Evolutionary conservation across 2,797 vertebrate species (phyloP).

Genomic region (Anomalospiza imberbis): DNA sequence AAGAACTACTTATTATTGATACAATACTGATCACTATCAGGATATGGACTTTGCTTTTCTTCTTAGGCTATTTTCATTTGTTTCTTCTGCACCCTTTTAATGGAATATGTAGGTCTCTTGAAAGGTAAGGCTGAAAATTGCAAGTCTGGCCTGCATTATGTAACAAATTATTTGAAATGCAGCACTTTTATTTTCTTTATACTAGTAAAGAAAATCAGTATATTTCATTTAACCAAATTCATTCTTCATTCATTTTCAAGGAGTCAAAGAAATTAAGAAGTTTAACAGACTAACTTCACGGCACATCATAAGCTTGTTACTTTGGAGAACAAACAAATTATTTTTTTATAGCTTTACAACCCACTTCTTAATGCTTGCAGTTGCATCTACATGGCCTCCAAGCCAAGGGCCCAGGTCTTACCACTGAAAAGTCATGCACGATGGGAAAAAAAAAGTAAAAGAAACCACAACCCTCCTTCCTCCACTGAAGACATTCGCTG

Average conservation of each 20-base stretch:
- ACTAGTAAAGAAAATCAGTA: slow-evolving; percentile 68
- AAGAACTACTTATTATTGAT: slow-evolving; percentile 34
- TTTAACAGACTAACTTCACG: slow-evolving; percentile 77
- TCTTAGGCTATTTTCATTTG: slow-evolving; percentile 85
- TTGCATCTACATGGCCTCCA: slow-evolving; percentile 58
- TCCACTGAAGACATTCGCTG: slow-evolving; percentile 51
- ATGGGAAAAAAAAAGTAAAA: background rate
- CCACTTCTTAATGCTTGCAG: slow-evolving; percentile 66
- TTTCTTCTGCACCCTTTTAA: slow-evolving; percentile 88
- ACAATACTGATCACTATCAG: slow-evolving; percentile 63
- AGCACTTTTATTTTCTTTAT: slow-evolving; percentile 68
- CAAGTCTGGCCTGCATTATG: slow-evolving; percentile 76
- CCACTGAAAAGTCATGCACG: slow-evolving; percentile 46
- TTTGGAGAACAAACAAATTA: slow-evolving; percentile 35
- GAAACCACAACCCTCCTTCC: background rate
- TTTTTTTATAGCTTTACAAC: slow-evolving; percentile 27
- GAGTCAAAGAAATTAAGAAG: slow-evolving; percentile 61
- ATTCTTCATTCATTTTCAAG: slow-evolving; percentile 75
- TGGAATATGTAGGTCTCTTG: slow-evolving; percentile 84
- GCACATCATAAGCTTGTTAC: slow-evolving; percentile 52
- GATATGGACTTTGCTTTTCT: slow-evolving; percentile 78
- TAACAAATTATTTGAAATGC: slow-evolving; percentile 73
- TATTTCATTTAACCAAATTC: slow-evolving; percentile 72
- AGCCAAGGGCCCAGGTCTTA: slow-evolving; percentile 28
- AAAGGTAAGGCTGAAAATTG: slow-evolving; percentile 87